Conservation (phyloP, 2,797 vertebrate genomes). For the Crotalus adamanteus region DNA sequence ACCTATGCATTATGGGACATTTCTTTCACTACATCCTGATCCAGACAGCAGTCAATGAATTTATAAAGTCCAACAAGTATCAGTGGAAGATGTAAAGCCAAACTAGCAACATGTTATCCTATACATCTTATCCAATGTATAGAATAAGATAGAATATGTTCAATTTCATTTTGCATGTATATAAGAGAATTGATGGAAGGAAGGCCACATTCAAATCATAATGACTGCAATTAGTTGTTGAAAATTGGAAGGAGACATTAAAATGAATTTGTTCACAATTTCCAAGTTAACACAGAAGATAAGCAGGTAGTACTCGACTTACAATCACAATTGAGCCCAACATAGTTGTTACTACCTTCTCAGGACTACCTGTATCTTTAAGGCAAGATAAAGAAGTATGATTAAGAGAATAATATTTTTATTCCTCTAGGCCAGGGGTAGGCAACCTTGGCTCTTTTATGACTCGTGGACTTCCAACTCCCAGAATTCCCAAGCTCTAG, state of each 20-base stretch:
- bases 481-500: too few relatives aligned
- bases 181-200: background rate
- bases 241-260: background rate
- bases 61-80: background rate
- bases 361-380: background rate
- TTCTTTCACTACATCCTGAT: background rate
- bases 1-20: background rate
- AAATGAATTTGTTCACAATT: background rate
- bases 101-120: background rate
- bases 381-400: background rate
- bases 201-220: background rate
- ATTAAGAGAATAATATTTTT: background rate
- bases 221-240: background rate
- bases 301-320: background rate
- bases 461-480: too few relatives aligned
- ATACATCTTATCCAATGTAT: background rate
- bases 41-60: background rate
- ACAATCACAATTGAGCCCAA: background rate
- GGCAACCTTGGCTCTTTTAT: too few relatives aligned
- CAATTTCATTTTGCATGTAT: background rate
- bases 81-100: background rate
- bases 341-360: background rate
- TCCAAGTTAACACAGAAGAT: background rate
- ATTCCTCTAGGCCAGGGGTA: too few relatives aligned
- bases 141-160: background rate